A percentile compares a stretch with the other conserved stretches of the same genome.
Evolutionary conservation across 2,113 vertebrate species (phyloP).

Genomic region (Eretmochelys imbricata): DNA sequence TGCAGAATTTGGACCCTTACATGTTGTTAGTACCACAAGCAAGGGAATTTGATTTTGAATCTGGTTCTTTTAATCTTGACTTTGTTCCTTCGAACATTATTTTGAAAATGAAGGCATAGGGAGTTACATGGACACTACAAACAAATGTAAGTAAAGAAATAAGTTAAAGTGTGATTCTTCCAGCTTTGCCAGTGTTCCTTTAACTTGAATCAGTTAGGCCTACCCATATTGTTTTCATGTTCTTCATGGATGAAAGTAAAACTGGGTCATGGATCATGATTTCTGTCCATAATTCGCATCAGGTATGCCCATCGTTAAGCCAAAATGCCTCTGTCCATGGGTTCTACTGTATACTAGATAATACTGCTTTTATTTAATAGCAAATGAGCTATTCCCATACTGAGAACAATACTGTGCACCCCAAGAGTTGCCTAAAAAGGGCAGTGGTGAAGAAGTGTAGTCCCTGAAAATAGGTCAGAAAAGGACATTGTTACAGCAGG

Average conservation of each 20-base stretch:
- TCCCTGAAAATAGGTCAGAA: conserved; percentile 61
- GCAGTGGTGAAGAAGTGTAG: neutral
- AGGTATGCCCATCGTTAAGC: neutral
- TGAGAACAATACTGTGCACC: neutral
- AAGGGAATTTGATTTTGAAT: neutral
- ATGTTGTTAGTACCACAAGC: neutral
- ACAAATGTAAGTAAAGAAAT: neutral
- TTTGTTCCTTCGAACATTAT: neutral
- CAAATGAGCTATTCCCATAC: neutral
- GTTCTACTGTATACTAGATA: fast-evolving
- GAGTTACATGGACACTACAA: neutral
- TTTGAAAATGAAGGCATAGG: neutral
- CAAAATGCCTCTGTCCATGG: neutral
- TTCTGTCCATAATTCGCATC: neutral
- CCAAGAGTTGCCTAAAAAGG: neutral
- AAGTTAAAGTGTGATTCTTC: neutral
- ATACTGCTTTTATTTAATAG: neutral
- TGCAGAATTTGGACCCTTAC: neutral
- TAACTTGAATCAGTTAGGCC: neutral
- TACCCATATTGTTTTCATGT: neutral
- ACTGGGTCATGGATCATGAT: neutral
- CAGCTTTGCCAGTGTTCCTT: fast-evolving
- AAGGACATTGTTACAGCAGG: conserved; percentile 60
- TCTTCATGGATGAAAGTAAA: neutral
- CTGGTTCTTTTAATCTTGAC: neutral